phyloP scores from a whole-genome alignment of 1,140 invertebrate genomes.

The Lysiphlebus fabarum region DNA sequence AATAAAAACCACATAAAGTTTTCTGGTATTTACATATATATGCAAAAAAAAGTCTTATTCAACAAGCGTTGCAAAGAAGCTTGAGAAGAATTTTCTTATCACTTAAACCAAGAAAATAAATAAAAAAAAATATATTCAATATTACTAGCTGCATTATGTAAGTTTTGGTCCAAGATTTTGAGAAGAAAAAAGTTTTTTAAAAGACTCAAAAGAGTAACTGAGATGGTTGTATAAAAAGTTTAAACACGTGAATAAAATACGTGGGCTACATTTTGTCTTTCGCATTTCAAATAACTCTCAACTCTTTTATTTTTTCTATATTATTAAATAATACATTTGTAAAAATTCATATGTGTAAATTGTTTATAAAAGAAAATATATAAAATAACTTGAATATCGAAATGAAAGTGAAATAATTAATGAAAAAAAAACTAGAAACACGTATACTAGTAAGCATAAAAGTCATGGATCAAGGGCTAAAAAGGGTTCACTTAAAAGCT shows the following conservation, averaged over 20 bases:
- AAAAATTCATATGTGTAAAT: too few relatives aligned
- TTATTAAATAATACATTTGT: too few relatives aligned
- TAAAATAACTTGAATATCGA: too few relatives aligned
- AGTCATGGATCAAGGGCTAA: constrained; percentile 20
- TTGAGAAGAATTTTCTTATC: constrained; percentile 40
- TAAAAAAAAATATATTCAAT: constrained; percentile 39
- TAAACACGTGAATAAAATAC: constrained; percentile 29
- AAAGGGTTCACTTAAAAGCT: constrained; percentile 23
- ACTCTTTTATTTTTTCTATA: too few relatives aligned
- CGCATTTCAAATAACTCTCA: constrained; percentile 25
- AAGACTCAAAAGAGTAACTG: background rate
- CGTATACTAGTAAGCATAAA: background rate
- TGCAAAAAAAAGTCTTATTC: constrained; percentile 28
- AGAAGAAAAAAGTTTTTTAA: background rate
- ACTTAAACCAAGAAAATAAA: constrained; percentile 31
- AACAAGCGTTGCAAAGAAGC: constrained; percentile 9
- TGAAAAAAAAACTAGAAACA: too few relatives aligned
- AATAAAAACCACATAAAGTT: too few relatives aligned
- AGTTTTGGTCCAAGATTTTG: constrained; percentile 30
- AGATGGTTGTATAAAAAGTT: constrained; percentile 29
- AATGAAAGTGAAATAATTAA: too few relatives aligned
- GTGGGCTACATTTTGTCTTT: constrained; percentile 5
- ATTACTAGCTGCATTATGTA: constrained; percentile 45
- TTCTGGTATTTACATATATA: background rate
- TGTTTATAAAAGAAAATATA: too few relatives aligned